A percentile compares a stretch with the other conserved stretches of the same genome.
Evolutionary conservation across 2,797 vertebrate genomes (phyloP).

Genomic region (Iguana delicatissima): DNA sequence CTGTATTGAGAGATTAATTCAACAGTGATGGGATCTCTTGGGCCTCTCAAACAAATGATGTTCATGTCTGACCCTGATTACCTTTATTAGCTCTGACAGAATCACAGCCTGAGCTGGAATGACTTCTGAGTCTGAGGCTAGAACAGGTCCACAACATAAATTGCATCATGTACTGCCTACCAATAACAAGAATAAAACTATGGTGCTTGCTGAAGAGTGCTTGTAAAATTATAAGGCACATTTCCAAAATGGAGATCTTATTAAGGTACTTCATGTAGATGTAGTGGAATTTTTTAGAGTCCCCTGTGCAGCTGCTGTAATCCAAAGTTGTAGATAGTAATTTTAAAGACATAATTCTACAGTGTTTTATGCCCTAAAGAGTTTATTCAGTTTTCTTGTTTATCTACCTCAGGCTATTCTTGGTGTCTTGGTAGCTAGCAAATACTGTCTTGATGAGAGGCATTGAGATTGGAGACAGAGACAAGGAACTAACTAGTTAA

Average conservation of each 20-base stretch:
- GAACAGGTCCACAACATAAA: fast-evolving
- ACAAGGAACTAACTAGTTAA: too few relatives aligned
- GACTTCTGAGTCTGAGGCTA: neutral
- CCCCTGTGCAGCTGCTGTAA: neutral
- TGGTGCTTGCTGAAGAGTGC: fast-evolving
- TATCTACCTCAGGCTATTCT: neutral
- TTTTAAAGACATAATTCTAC: slow-evolving; percentile 18
- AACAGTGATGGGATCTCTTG: neutral
- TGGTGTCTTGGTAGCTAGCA: slow-evolving; percentile 41
- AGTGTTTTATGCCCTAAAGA: neutral
- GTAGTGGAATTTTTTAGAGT: neutral
- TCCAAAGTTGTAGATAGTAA: neutral
- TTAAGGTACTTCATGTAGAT: neutral
- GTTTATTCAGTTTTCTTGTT: slow-evolving; percentile 50
- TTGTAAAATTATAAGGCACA: neutral
- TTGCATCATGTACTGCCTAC: fast-evolving
- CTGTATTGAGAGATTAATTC: neutral
- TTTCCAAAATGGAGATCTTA: neutral
- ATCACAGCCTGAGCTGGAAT: neutral
- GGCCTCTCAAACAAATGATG: neutral
- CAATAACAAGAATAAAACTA: neutral
- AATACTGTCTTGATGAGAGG: neutral
- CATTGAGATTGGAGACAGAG: neutral
- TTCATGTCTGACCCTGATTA: neutral
- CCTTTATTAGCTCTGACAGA: slow-evolving; percentile 13